Evolutionary conservation across 2,113 vertebrate genomes (phyloP), one percentile per base, ranked within the genome.

Genomic region (Hyla sarda): DNA sequence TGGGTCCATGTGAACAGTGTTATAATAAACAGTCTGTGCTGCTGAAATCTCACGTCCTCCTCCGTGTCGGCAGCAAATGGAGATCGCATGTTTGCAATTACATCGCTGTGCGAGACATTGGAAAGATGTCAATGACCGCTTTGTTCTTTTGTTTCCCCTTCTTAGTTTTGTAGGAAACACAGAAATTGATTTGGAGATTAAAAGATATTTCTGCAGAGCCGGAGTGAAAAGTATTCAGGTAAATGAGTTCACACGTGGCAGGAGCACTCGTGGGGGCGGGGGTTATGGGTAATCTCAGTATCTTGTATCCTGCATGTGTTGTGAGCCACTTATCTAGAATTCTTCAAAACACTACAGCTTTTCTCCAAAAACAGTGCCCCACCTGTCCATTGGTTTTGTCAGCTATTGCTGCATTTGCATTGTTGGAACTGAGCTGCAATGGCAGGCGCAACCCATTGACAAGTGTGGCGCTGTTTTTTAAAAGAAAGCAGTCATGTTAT

Each of bases 191-290:
- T 93, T 99, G 89, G 97, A 99, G 91, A 96, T 99, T 89, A 98
- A 97, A 92, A 96, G 96, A 85, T 99, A 96, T 90, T 99, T 99
- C 89, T 99, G 98, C 94, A 96, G 95, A 94, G 98, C 98, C 80
- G 98, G 98, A 58, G 98, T 99, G 86, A 97, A 98, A 91, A 98
- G 97, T 67, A 97, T 99, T 83, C 98, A 99, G 96, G 98, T 99
- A 89, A 90, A 60, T 9, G 37, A 71, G 34, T 12, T 11, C 11
- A 7, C 23, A 23, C 19, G 23, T 71, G 34, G 14, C 19, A 19
- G 1, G 3, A 67, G 28, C 13, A 21, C 28, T 32, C n/a, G n/a
- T n/a, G n/a, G n/a, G n/a, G n/a, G 4, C 3, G 28, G 28, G 16
- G 62, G 28, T 30, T 67, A 16, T 67, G 13, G 25, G 28, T 7